Conservation (phyloP, 1,140 invertebrate species). For the Ptiloglossa arizonensis region DNA sequence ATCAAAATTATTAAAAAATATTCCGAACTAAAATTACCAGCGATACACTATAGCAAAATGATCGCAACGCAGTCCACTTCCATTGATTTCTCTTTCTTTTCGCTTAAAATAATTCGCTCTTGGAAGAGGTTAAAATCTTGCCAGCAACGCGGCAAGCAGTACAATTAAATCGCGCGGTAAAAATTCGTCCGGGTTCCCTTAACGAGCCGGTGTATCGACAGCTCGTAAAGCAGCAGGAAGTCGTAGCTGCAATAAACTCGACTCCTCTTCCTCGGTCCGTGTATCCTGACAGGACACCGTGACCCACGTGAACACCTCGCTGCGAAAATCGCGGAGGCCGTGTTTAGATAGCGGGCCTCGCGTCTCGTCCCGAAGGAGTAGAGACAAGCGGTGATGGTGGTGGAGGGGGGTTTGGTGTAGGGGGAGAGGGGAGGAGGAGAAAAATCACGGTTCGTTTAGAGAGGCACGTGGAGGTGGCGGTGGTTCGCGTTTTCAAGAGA, state of each 20-base stretch:
- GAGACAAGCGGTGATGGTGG: too few species aligned
- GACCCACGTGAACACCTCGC: neutral
- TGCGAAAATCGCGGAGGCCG: constrained; percentile 31
- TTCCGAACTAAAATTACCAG: too few species aligned
- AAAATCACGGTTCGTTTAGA: constrained; percentile 45
- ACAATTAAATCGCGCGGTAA: neutral
- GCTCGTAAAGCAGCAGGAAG: constrained; percentile 43
- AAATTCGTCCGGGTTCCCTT: neutral
- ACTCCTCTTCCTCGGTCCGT: constrained; percentile 1
- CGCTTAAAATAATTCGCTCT: too few species aligned
- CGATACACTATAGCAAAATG: too few species aligned
- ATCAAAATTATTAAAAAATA: too few species aligned
- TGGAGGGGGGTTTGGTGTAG: too few species aligned
- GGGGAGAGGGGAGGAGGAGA: neutral
- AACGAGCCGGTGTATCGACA: constrained; percentile 17
- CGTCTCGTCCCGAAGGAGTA: neutral
- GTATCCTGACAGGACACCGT: constrained; percentile 25
- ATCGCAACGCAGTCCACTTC: too few species aligned
- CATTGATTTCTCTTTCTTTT: too few species aligned
- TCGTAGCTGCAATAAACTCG: constrained; percentile 36
- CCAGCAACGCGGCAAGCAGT: too few species aligned
- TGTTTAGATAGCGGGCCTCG: constrained; percentile 56
- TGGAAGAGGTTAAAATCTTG: too few species aligned
- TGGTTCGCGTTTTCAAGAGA: constrained; percentile 42
- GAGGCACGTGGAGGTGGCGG: constrained; percentile 4